A percentile compares a stretch with the other conserved stretches of the same genome.
Evolutionary conservation across 37 sponge, comb jelly and placozoan genomes (phyloP).

Genomic region (Beroe forskalii): DNA sequence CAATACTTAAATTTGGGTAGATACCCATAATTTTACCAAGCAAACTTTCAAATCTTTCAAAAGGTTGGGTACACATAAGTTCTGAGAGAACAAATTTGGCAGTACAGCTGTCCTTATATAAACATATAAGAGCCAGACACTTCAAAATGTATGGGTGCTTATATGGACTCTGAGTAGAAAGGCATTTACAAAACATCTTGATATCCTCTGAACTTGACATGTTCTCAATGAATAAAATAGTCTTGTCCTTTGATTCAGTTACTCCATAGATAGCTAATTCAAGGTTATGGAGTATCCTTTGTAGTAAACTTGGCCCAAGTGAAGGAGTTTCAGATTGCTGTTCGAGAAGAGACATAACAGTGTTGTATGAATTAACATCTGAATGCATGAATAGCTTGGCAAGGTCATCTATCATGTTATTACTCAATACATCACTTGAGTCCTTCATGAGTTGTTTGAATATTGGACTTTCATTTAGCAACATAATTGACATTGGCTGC

Average conservation of each 20-base stretch:
- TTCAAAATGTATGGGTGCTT: conserved; percentile 38
- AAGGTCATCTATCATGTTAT: conserved; percentile 14
- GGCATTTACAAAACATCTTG: conserved; percentile 60
- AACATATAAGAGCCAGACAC: conserved; percentile 2
- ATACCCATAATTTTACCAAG: not conserved
- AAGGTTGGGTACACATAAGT: conserved; percentile 4
- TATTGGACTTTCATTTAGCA: conserved; percentile 11
- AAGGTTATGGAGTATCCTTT: conserved; percentile 9
- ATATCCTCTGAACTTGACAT: conserved; percentile 51
- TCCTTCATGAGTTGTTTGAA: conserved; percentile 25
- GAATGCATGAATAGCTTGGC: conserved; percentile 52
- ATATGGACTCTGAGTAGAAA: not conserved
- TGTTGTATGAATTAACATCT: conserved; percentile 50
- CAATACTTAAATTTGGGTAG: conserved; percentile 7
- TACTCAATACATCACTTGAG: not conserved
- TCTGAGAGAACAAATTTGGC: conserved; percentile 22
- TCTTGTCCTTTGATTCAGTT: conserved; percentile 13
- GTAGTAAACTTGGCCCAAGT: conserved; percentile 29
- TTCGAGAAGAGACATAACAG: conserved; percentile 43
- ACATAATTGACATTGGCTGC: conserved; percentile 18
- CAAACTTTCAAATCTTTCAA: conserved; percentile 25
- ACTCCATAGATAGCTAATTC: conserved; percentile 46
- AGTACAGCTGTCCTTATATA: not conserved
- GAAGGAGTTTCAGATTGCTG: conserved; percentile 15
- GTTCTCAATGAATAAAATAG: conserved; percentile 23